These are phyloP conservation scores for Phasianus colchicus DNA, from an alignment of 2,113 vertebrate species.

Conservation along the genomic window DNA sequence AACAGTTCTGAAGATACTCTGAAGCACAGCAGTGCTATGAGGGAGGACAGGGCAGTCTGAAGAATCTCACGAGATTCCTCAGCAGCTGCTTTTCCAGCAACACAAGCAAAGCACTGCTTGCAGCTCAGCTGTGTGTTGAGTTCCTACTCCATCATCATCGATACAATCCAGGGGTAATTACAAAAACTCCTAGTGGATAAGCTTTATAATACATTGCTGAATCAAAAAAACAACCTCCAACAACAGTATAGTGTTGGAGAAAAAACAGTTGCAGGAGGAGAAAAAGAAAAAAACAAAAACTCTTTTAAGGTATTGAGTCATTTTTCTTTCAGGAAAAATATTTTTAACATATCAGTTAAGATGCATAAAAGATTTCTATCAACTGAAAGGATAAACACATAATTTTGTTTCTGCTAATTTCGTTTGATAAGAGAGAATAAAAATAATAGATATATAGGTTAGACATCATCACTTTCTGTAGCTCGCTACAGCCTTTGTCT, in stretches of 20 bases:
- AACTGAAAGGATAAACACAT: neutral
- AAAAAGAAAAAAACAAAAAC: neutral
- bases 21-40: neutral
- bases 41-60: neutral
- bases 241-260: neutral
- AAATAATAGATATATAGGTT: neutral
- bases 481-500: neutral
- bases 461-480: neutral
- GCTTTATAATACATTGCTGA: neutral
- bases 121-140: neutral
- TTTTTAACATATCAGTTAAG: conserved; percentile 1
- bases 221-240: neutral
- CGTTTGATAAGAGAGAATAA: neutral
- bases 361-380: neutral
- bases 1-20: neutral
- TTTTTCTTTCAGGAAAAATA: neutral
- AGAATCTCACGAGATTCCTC: neutral
- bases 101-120: conserved; percentile 22
- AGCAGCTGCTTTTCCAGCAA: conserved; percentile 1
- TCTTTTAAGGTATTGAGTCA: neutral
- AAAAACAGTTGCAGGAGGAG: too few species aligned
- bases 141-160: neutral
- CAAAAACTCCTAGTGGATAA: neutral
- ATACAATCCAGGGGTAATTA: neutral
- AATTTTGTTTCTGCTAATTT: neutral